A percentile compares a stretch with the other conserved stretches of the same genome.
These are phyloP conservation scores for Drosophila picticornis DNA, from an alignment of 2,888 invertebrate genomes.

Conservation along the genomic window DNA sequence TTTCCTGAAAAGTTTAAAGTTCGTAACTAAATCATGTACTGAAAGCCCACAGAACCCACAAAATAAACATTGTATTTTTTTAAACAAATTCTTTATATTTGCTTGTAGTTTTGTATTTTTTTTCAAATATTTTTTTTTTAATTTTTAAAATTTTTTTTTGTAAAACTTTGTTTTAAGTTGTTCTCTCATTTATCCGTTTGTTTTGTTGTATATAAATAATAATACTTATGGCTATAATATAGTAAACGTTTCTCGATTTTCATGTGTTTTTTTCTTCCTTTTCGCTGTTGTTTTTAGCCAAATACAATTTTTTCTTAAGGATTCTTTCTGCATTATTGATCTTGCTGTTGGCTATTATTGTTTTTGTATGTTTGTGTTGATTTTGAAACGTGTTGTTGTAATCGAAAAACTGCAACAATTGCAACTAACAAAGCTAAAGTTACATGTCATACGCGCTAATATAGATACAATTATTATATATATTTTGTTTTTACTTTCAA, in stretches of 20 bases:
- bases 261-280: conserved; percentile 33
- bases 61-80: conserved; percentile 56
- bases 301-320: conserved; percentile 32
- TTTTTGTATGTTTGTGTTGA: conserved; percentile 10
- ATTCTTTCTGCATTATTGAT: conserved; percentile 49
- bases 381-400: conserved; percentile 36
- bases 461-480: conserved; percentile 54
- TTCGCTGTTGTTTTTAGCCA: conserved; percentile 23
- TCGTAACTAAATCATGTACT: neutral
- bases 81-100: conserved; percentile 79
- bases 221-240: conserved; percentile 82
- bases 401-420: conserved; percentile 79
- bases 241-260: conserved; percentile 78
- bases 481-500: conserved; percentile 37
- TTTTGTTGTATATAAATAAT: conserved; percentile 82
- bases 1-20: neutral
- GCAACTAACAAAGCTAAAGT: conserved; percentile 79
- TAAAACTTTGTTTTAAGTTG: conserved; percentile 83
- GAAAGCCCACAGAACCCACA: neutral
- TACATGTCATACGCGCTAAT: conserved; percentile 65
- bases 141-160: conserved; percentile 61
- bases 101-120: conserved; percentile 66
- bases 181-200: conserved; percentile 68
- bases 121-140: conserved; percentile 59
- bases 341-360: conserved; percentile 25